Conservation (phyloP, 2,888 invertebrate genomes). For the Volucella bombylans region DNA sequence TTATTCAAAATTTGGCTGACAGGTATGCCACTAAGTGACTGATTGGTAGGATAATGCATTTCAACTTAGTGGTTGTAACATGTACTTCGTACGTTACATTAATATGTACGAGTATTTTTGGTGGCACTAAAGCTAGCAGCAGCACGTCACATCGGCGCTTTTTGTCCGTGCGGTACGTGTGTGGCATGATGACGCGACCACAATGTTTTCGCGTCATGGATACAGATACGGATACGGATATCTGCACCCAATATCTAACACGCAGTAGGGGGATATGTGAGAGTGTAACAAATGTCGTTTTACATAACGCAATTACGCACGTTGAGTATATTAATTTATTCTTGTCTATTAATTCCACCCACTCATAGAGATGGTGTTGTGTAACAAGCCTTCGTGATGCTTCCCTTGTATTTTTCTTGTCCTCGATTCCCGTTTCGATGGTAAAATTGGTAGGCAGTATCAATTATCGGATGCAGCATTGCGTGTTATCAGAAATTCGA, state of each 20-base stretch:
- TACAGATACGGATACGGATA: too few species aligned
- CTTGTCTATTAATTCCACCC: conserved; percentile 35
- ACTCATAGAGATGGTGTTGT: conserved; percentile 26
- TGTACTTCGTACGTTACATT: not conserved
- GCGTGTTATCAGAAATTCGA: conserved; percentile 45
- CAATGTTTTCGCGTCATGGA: not conserved
- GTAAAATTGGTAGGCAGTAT: conserved; percentile 13
- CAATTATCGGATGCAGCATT: conserved; percentile 51
- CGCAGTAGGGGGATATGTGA: not conserved
- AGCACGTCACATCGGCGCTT: conserved; percentile 12
- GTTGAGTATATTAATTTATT: conserved; percentile 26
- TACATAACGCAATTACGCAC: conserved; percentile 44
- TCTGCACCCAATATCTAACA: not conserved
- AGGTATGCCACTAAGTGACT: conserved; percentile 37
- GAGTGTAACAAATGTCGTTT: conserved; percentile 17
- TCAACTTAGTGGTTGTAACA: conserved; percentile 42
- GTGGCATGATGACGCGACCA: not conserved
- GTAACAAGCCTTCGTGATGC: conserved; percentile 32
- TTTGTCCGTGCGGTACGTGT: conserved; percentile 13
- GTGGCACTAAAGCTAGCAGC: too few species aligned
- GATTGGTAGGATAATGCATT: conserved; percentile 46
- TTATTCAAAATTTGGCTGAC: conserved; percentile 48
- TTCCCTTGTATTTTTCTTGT: not conserved
- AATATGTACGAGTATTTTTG: too few species aligned
- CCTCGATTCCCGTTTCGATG: not conserved